phyloP scores from a whole-genome alignment of 2,797 vertebrate genomes.

The Hyperoplus lanceolatus region DNA sequence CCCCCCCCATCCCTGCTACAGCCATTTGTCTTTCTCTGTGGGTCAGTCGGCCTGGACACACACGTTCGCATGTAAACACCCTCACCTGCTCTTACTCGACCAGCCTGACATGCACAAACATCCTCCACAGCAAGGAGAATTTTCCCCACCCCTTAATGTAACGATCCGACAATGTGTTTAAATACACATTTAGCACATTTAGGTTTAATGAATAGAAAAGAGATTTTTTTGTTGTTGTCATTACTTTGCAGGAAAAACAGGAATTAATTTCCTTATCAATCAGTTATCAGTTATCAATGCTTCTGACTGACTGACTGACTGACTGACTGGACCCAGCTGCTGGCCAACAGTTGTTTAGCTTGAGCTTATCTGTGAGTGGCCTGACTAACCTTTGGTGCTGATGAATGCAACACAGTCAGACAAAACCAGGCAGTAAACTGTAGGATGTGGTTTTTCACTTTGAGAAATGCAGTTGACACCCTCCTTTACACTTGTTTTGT shows the following conservation, averaged over 20 bases:
- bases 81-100: conserved; percentile 62
- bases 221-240: neutral
- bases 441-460: neutral
- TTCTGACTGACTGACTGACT: conserved; percentile 16
- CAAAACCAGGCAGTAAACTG: neutral
- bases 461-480: neutral
- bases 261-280: neutral
- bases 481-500: neutral
- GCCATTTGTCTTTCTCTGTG: conserved; percentile 84
- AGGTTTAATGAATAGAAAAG: neutral
- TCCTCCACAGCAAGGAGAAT: neutral
- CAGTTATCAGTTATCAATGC: conserved; percentile 27
- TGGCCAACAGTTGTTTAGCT: conserved; percentile 48
- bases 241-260: neutral
- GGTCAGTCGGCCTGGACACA: conserved; percentile 59
- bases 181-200: neutral
- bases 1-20: conserved; percentile 71
- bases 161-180: neutral
- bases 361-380: conserved; percentile 35
- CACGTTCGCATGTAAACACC: conserved; percentile 25
- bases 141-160: neutral
- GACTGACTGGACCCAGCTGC: conserved; percentile 40
- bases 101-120: conserved; percentile 19
- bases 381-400: conserved; percentile 10
- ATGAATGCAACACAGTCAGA: neutral